Conservation (phyloP, 1,140 invertebrate species). For the Gryon sp. region DNA sequence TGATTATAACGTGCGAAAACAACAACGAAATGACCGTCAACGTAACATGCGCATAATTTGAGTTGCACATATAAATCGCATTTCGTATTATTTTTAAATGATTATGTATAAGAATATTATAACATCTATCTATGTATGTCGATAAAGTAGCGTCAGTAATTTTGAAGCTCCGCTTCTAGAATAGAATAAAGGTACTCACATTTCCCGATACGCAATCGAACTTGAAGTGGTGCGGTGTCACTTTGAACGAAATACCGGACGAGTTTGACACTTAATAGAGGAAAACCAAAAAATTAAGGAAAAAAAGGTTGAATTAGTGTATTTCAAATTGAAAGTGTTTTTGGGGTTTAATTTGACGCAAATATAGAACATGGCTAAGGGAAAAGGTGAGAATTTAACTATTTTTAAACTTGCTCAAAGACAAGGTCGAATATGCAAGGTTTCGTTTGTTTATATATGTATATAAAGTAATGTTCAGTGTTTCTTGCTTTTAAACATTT, state of each 20-base stretch:
- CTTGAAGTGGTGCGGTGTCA: neutral
- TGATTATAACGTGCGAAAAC: too few relatives aligned
- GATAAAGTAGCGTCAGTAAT: constrained; percentile 39
- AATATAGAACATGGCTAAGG: constrained; percentile 58
- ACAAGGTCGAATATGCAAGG: constrained; percentile 22
- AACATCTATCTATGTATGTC: constrained; percentile 23
- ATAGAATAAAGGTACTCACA: constrained; percentile 34
- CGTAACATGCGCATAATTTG: neutral
- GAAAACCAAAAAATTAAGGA: too few relatives aligned
- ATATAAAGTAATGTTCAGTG: constrained; percentile 20
- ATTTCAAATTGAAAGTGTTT: too few relatives aligned
- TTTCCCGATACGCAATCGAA: constrained; percentile 8
- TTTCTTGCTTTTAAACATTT: constrained; percentile 1
- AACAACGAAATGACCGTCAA: too few relatives aligned
- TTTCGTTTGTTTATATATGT: constrained; percentile 38
- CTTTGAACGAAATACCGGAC: neutral
- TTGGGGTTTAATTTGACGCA: too few relatives aligned
- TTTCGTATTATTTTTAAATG: constrained; percentile 28
- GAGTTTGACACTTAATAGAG: too few relatives aligned
- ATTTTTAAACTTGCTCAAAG: constrained; percentile 32
- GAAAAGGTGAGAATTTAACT: constrained; percentile 56
- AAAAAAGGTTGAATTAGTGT: too few relatives aligned
- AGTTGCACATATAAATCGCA: constrained; percentile 18
- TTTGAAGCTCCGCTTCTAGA: constrained; percentile 21
- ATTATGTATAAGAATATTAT: constrained; percentile 6